Evolutionary conservation across 2,113 vertebrate genomes (phyloP), one percentile per base, ranked within the genome.

Genomic region (Baryphthengus martii): DNA sequence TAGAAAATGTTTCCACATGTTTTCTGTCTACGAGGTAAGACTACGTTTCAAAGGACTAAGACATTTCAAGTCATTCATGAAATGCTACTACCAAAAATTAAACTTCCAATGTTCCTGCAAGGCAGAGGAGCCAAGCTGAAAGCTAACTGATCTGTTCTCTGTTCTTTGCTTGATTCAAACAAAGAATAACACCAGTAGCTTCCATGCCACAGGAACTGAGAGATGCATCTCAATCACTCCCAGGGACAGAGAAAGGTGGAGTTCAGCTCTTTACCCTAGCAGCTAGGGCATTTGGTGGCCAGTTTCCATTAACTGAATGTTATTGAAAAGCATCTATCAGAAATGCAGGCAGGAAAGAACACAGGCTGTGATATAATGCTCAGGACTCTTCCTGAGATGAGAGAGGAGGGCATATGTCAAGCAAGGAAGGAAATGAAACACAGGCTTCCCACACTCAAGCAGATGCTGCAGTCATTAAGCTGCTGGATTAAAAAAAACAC

Each of bases 301-400:
- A 73, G 44, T 28, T 86, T 35, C 83, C 62, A 89, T 61, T 75
- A 84, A 80, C 47, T 33, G 33, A 53, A 66, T 14, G 44, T 85
- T 91, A 96, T n/a, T 89, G 74, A 85, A 94, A 93, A 87, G n/a
- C 61, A 96, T 88, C 52, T 55, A 89, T 89, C 77, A 94, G 61
- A 89, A 86, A 63, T 0, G 3, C 61, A 87, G 61, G 17, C 73
- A 89, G 61, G 39, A 62, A 59, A 5, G 4, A 37, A 37, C 17
- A 61, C 1, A 1, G 33, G 13, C 55, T 72, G 35, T 59, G 33
- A 81, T 28, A 55, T 0, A 84, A 62, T 3, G 35, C 74, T 67
- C 49, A 59, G 24, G 39, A 35, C 29, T 35, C 66, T 11, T 63
- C 35, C 68, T 37, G 5, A 89, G 71, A 61, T 25, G 17, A 70